Base-by-base conservation (phyloP, 1,140 invertebrate species). In the Zaprionus africanus region DNA sequence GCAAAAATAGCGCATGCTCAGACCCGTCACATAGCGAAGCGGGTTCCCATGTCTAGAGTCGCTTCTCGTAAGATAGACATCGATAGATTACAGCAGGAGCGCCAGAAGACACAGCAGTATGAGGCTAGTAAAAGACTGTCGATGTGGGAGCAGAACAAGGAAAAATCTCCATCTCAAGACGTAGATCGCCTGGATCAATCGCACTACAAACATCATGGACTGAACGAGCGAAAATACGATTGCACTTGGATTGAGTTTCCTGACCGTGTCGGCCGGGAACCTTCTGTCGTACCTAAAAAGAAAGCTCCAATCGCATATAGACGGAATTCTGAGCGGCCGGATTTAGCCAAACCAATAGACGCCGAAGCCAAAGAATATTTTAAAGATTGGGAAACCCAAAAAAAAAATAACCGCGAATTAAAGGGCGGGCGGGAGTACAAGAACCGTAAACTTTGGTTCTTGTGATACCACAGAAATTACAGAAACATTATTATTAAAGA, bases 201-300 rank as follows among this genome's bases (percentile, higher is more conserved):
- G 0, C 58, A 76, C 57, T 84, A 87, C 6, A 67, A 63, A 5
- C 64, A 54, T 6, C 19, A 28, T 17, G 57, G 31, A 1, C 4
- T 77, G 1, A 17, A 75, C 1, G 9, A 81, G 7, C 81, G 85
- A 2, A 58, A 5, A 2, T 81, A 64, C 41, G 38, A 81, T 17
- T 57, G 75, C 26, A 90, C 85, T 9, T 88, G 84, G 84, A 11
- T n/a, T 2, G 58, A 81, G 17, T 90, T 81, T 6, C 78, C 81
- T 7, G 71, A 79, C 9, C 1, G 72, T 69, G 34, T 12, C 4
- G 5, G 3, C 1, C 38, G 1, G 13, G 22, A 13, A 11, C 4
- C 19, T 24, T 13, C 5, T 12, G 11, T 12, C 6, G 1, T 17
- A 6, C 41, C 15, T n/a, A 12, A 56, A 0, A 31, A 24, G 2